Conservation (phyloP, 2,888 invertebrate genomes). For the Sinopyrophorus schimmeli region DNA sequence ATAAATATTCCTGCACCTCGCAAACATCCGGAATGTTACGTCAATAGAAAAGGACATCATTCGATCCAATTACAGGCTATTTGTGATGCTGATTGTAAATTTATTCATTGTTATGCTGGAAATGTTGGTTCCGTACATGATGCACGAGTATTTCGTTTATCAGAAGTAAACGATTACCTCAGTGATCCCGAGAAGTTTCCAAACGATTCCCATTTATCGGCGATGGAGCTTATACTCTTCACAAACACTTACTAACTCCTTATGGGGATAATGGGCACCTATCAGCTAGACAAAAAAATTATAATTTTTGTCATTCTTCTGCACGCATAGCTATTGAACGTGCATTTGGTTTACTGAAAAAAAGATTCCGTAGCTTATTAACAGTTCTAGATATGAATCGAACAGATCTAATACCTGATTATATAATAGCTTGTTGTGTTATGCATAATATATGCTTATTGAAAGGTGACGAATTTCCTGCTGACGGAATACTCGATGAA, state of each 20-base stretch:
- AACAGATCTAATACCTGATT: slow-evolving; percentile 36
- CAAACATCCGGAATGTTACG: slow-evolving; percentile 22
- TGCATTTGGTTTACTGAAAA: slow-evolving; percentile 33
- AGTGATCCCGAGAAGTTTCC: slow-evolving; percentile 29
- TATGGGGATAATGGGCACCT: slow-evolving; percentile 28
- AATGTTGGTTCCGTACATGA: slow-evolving; percentile 37
- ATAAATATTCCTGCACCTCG: slow-evolving; percentile 29
- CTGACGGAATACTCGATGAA: too few relatives aligned
- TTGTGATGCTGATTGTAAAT: slow-evolving; percentile 32
- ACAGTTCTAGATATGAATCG: slow-evolving; percentile 33
- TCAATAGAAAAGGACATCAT: slow-evolving; percentile 30
- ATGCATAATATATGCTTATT: slow-evolving; percentile 37
- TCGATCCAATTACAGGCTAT: slow-evolving; percentile 33
- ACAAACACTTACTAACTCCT: slow-evolving; percentile 23
- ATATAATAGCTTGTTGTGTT: slow-evolving; percentile 38
- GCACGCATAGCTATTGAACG: slow-evolving; percentile 33
- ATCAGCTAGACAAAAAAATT: slow-evolving; percentile 30
- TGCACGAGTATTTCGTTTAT: slow-evolving; percentile 32
- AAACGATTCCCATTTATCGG: slow-evolving; percentile 30
- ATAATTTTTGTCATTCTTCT: slow-evolving; percentile 33
- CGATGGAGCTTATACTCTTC: slow-evolving; percentile 31
- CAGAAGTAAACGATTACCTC: slow-evolving; percentile 30
- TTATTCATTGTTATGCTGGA: slow-evolving; percentile 35
- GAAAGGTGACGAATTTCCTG: slow-evolving; percentile 28
- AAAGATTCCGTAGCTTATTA: slow-evolving; percentile 34